Conservation (phyloP, 2,888 invertebrate species). For the Sinhomidia bicolor region DNA sequence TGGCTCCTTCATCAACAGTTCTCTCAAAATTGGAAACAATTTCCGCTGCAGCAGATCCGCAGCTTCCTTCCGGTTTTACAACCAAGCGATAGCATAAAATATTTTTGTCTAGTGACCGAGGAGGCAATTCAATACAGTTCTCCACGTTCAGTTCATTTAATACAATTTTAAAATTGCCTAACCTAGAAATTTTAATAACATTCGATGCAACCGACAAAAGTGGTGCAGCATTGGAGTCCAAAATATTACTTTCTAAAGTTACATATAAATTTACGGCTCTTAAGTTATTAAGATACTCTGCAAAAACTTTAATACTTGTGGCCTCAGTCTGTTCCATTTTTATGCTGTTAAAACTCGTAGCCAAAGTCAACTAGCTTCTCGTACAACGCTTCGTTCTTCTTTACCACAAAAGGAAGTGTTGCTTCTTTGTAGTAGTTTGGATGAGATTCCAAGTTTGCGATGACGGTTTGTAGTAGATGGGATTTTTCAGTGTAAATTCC, state of each 20-base stretch:
- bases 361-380: conserved; percentile 86
- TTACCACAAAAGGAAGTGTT: conserved; percentile 90
- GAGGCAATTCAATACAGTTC: conserved; percentile 44
- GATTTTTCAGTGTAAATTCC: conserved; percentile 93
- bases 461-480: conserved; percentile 93
- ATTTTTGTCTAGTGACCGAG: conserved; percentile 62
- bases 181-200: conserved; percentile 55
- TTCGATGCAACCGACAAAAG: conserved; percentile 47
- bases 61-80: conserved; percentile 83
- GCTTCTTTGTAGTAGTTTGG: conserved; percentile 92
- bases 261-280: conserved; percentile 77
- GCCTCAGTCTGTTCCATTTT: conserved; percentile 44
- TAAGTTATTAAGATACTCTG: conserved; percentile 78
- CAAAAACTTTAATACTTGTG: conserved; percentile 69
- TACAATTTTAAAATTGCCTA: conserved; percentile 57
- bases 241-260: conserved; percentile 5
- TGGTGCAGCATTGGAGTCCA: conserved; percentile 9
- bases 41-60: conserved; percentile 79
- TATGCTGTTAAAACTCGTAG: conserved; percentile 81
- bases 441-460: conserved; percentile 92
- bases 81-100: conserved; percentile 82
- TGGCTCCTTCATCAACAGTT: conserved; percentile 65
- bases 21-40: conserved; percentile 74
- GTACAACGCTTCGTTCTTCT: conserved; percentile 89
- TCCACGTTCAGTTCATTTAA: conserved; percentile 67